These are phyloP conservation scores for Hypselothyrea guttata DNA, from an alignment of 2,888 invertebrate species.

Conservation along the genomic window DNA sequence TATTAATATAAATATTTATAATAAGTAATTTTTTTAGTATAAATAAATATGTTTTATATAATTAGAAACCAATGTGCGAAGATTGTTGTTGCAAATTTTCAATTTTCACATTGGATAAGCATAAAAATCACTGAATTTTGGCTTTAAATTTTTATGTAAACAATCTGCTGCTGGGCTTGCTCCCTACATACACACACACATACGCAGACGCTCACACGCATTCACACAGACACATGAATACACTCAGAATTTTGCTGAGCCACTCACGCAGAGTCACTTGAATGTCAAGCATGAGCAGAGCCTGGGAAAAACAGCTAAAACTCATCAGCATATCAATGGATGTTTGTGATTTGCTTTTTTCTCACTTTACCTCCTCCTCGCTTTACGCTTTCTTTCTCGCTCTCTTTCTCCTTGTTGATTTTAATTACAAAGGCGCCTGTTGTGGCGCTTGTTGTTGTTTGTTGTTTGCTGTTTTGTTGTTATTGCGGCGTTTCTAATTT, in stretches of 20 bases:
- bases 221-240: constrained; percentile 3
- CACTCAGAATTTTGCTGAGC: constrained; percentile 31
- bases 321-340: constrained; percentile 74
- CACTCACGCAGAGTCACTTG: constrained; percentile 63
- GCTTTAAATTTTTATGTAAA: constrained; percentile 73
- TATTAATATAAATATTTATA: too few relatives aligned
- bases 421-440: constrained; percentile 64
- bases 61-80: constrained; percentile 41
- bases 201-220: neutral
- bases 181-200: neutral
- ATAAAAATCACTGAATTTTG: constrained; percentile 65
- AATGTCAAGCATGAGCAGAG: constrained; percentile 65
- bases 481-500: constrained; percentile 78
- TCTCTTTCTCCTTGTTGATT: constrained; percentile 28
- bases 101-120: constrained; percentile 62
- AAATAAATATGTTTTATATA: neutral
- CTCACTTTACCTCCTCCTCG: constrained; percentile 3
- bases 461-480: constrained; percentile 39
- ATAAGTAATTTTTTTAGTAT: neutral
- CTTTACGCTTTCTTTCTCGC: constrained; percentile 9
- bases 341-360: constrained; percentile 54
- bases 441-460: constrained; percentile 44
- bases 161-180: constrained; percentile 33
- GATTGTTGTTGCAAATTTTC: constrained; percentile 41
- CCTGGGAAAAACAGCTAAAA: constrained; percentile 36